Evolutionary conservation across 2,888 invertebrate genomes (phyloP).

Genomic region (Sepiola atlantica): DNA sequence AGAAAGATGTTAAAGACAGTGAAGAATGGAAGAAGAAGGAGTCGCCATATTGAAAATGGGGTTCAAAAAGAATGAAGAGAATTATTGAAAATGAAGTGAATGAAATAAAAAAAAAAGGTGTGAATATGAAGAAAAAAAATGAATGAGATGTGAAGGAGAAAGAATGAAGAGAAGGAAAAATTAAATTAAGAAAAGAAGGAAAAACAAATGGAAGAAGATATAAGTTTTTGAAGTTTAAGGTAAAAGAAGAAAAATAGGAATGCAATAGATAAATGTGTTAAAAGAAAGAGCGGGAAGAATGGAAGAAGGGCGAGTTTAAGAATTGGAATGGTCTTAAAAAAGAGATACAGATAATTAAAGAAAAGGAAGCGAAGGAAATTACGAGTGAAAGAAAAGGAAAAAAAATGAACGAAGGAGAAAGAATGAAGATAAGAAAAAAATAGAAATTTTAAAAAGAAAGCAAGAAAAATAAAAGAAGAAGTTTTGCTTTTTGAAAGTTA

Average conservation of each 20-base stretch:
- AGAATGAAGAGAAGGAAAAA: no score
- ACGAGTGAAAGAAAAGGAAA: neutral
- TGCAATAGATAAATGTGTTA: neutral
- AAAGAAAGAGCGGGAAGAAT: neutral
- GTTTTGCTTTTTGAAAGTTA: no score
- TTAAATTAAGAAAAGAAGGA: neutral
- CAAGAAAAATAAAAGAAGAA: neutral
- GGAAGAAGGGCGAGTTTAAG: neutral
- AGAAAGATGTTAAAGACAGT: no score
- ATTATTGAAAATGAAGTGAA: no score
- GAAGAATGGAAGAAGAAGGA: no score
- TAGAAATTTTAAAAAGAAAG: neutral
- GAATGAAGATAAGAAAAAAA: neutral
- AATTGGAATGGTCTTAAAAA: neutral
- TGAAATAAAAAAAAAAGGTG: no score
- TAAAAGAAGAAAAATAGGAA: no score
- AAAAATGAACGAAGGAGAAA: neutral
- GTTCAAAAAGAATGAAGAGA: no score
- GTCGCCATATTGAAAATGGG: no score
- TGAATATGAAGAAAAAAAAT: no score
- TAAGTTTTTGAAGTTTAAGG: no score
- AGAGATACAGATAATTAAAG: neutral
- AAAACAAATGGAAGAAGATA: neutral
- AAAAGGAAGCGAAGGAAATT: neutral
- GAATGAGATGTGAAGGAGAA: no score